Base-by-base conservation (phyloP, 2,113 vertebrate genomes). In the Phaethon lepturus region DNA sequence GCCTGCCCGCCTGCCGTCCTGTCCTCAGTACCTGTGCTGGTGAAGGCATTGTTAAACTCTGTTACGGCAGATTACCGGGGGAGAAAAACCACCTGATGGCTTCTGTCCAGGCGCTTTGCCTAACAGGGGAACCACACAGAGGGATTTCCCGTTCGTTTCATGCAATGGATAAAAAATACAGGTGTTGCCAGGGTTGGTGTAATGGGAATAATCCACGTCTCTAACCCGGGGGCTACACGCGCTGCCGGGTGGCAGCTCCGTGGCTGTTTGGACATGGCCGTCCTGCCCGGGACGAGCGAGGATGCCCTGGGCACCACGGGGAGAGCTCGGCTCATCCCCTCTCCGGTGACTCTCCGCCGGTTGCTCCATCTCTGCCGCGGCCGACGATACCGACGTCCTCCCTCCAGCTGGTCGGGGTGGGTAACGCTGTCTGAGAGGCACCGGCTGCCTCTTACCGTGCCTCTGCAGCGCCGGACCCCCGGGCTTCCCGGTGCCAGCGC, bases 331-430 rank as follows among this genome's bases (percentile, higher is more conserved):
- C 29, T 71, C 42, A 4, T 22, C 31, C 31, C 13, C 16, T 45
- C 35, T 45, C 13, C 2, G 2, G 15, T 33, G 63, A 17, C 29
- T 52, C 62, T 29, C 47, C 45, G 62, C 11, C 2, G 28, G 33
- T 35, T 0, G 1, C 42, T 76, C 44, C 4, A 2, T 44, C n/a
- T 23, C 29, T 55, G 72, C 44, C 0, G 0, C 2, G 6, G 68
- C 62, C 38, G 68, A 9, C 0, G 6, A 8, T 17, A 4, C 0
- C 2, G 16, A 2, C 0, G 2, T 56, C 69, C 69, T 31, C 59
- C 23, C 18, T 62, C 29, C 25, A 2, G 29, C 29, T 26, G 38
- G 5, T 7, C 13, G 42, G 63, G 19, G 7, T 4, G 4, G 28
- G 26, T 6, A 5, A 5, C 2, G 3, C 31, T 20, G 11, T 8